Conservation (phyloP, 37 sponge, comb jelly and placozoan genomes). For the Eunapius fragilis region DNA sequence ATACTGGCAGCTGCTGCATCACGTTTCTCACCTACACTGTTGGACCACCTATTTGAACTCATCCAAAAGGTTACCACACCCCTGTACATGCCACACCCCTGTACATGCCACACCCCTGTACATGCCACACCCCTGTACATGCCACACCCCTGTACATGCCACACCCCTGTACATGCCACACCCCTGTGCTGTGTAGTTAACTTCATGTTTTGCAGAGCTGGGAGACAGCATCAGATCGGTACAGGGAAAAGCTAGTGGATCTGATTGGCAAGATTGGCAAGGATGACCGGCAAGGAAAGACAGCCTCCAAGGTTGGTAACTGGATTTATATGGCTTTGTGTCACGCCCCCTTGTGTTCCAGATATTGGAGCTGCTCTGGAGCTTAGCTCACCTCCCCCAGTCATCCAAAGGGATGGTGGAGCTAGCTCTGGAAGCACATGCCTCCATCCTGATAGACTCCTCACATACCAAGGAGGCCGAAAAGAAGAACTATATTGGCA, state of each 20-base stretch:
- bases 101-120: not conserved
- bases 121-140: not conserved
- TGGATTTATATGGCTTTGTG: too few relatives aligned
- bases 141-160: not conserved
- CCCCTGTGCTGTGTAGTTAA: not conserved
- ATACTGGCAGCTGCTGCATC: conserved; percentile 67
- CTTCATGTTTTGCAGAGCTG: conserved; percentile 62
- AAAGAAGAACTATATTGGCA: conserved; percentile 68
- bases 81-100: not conserved
- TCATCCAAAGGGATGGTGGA: conserved; percentile 83
- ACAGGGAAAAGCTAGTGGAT: conserved; percentile 75
- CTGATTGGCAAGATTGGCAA: conserved; percentile 86
- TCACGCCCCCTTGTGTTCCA: not conserved
- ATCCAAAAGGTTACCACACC: conserved; percentile 53
- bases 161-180: not conserved
- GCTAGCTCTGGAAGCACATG: conserved; percentile 81
- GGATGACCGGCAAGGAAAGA: conserved; percentile 84
- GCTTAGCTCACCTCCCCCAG: conserved; percentile 78
- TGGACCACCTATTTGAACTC: conserved; percentile 85
- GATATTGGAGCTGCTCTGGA: conserved; percentile 90
- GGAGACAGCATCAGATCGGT: conserved; percentile 76
- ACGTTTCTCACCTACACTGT: conserved; percentile 57
- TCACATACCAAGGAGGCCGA: conserved; percentile 69
- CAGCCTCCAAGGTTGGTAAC: conserved; percentile 67
- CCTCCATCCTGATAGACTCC: conserved; percentile 80